phyloP scores from a whole-genome alignment of 2,113 vertebrate species.

The Argyrosomus japonicus region DNA sequence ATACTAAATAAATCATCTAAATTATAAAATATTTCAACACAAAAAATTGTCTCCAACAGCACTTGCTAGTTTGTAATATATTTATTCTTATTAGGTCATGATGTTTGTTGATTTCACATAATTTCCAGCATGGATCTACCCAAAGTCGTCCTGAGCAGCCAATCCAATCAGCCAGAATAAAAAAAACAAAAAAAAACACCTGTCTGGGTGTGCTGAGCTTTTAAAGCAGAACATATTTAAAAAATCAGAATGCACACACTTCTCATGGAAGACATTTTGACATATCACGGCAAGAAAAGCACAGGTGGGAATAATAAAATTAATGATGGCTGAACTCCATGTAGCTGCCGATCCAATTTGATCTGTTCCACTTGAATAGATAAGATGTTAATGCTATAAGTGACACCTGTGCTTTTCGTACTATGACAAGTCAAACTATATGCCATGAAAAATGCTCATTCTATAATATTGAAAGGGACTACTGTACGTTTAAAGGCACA shows the following conservation, averaged over 20 bases:
- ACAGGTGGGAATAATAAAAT: neutral
- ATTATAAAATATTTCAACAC: too few relatives aligned
- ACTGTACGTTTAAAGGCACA: neutral
- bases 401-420: neutral
- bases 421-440: neutral
- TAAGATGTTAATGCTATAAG: neutral
- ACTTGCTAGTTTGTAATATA: neutral
- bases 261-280: neutral
- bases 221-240: neutral
- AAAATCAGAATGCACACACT: neutral
- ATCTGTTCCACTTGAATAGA: neutral
- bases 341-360: neutral
- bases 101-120: neutral
- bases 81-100: neutral
- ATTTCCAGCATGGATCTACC: neutral
- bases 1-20: too few relatives aligned
- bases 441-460: neutral
- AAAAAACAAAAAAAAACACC: neutral
- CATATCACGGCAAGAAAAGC: neutral
- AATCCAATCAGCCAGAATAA: neutral
- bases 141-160: neutral
- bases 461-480: neutral
- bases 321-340: neutral
- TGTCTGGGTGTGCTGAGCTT: neutral
- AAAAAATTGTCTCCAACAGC: too few relatives aligned